phyloP scores from a whole-genome alignment of 2,797 vertebrate genomes.

The Gastrophryne carolinensis region DNA sequence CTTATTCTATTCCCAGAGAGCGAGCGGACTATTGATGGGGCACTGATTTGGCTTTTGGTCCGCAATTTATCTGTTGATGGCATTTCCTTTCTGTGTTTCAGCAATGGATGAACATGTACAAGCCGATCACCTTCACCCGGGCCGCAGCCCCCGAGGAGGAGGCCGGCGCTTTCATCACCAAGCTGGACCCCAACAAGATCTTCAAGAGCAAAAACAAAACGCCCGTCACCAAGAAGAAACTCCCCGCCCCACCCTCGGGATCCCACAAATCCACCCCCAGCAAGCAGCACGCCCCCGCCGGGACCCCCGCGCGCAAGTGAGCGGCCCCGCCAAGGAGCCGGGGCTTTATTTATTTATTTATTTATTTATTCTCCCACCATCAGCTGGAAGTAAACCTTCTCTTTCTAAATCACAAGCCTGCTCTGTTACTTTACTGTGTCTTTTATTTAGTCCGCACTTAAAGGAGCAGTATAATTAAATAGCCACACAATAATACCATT shows the following conservation, averaged over 20 bases:
- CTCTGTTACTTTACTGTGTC: no score
- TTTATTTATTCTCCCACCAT: not conserved
- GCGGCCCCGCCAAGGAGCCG: not conserved
- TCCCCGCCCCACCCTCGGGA: slow-evolving; percentile 62
- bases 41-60: not conserved
- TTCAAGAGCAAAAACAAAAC: slow-evolving; percentile 86
- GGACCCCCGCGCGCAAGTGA: slow-evolving; percentile 61
- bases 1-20: no score
- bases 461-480: no score
- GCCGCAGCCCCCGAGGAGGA: slow-evolving; percentile 72
- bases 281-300: slow-evolving; percentile 55
- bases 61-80: not conserved
- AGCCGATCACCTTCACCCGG: slow-evolving; percentile 80
- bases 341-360: not conserved
- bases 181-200: slow-evolving; percentile 86
- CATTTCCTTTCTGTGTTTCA: slow-evolving; percentile 60
- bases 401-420: no score
- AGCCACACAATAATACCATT: no score
- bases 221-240: slow-evolving; percentile 83
- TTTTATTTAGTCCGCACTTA: no score
- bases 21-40: no score
- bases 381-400: no score
- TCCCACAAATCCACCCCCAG: slow-evolving; percentile 66
- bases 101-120: slow-evolving; percentile 97
- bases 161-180: slow-evolving; percentile 79